Conservation (phyloP, 1,140 invertebrate genomes). For the Trachymyrmex cornetzi region DNA sequence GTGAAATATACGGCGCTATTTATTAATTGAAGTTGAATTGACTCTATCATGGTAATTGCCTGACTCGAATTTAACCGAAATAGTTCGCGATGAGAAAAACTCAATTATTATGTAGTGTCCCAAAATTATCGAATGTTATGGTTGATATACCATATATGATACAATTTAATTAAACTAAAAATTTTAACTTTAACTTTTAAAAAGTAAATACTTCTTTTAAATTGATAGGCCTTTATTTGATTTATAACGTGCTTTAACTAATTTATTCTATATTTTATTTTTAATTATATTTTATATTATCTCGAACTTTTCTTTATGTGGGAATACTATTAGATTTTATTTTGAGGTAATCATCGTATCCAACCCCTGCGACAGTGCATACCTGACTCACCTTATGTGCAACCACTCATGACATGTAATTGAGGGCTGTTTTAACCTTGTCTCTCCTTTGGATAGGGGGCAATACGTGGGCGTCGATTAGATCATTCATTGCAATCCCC, state of each 20-base stretch:
- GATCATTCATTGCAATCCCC: conserved; percentile 16
- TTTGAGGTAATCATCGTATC: background rate
- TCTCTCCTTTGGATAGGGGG: background rate
- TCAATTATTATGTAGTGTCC: background rate
- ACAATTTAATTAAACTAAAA: conserved; percentile 20
- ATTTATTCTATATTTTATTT: background rate
- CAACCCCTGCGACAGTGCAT: background rate
- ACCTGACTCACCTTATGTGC: conserved; percentile 37
- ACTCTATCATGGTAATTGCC: background rate
- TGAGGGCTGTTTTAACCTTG: conserved; percentile 7
- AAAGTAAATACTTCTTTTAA: too few relatives aligned
- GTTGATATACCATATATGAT: too few relatives aligned
- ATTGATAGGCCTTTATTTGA: too few relatives aligned
- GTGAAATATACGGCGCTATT: conserved; percentile 11
- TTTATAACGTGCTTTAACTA: background rate
- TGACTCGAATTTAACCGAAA: background rate
- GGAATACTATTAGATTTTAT: background rate
- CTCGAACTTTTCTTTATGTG: background rate
- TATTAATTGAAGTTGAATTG: conserved; percentile 41
- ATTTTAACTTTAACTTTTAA: background rate
- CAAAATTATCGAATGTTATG: background rate
- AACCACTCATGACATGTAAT: conserved; percentile 2
- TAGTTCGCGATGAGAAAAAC: background rate
- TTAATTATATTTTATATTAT: background rate
- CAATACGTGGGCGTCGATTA: conserved; percentile 48